Percentiles rank a stretch among this genome's conserved stretches.
Evolutionary conservation across 2,797 vertebrate species (phyloP).

Genomic region (Chromobotia macracanthus): DNA sequence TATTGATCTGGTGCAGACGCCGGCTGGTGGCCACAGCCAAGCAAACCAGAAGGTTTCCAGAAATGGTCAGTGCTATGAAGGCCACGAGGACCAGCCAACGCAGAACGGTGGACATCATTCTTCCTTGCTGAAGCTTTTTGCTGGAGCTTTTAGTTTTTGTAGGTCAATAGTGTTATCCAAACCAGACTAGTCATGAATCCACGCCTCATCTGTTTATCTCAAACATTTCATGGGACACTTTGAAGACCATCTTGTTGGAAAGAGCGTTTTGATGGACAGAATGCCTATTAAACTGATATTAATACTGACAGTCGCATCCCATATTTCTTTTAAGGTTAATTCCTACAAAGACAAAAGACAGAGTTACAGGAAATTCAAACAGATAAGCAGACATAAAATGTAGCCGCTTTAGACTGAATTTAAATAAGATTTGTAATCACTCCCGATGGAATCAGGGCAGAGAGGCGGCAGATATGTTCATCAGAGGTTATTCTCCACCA

Average conservation of each 20-base stretch:
- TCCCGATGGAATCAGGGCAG: neutral
- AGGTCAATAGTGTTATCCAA: neutral
- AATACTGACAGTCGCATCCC: neutral
- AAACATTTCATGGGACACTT: neutral
- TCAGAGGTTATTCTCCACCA: slow-evolving; percentile 20
- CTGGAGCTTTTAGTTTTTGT: neutral
- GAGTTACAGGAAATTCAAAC: neutral
- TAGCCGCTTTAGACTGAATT: neutral
- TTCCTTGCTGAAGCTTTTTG: neutral
- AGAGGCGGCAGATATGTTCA: slow-evolving; percentile 1
- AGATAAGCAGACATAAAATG: neutral
- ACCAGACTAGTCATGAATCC: neutral
- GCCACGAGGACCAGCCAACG: slow-evolving; percentile 74
- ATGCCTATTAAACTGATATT: slow-evolving; percentile 1
- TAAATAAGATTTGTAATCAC: neutral
- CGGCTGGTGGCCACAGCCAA: slow-evolving; percentile 87
- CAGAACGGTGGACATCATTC: slow-evolving; percentile 71
- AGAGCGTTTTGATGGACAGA: neutral
- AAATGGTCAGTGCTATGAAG: slow-evolving; percentile 83
- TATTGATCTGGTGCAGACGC: slow-evolving; percentile 83
- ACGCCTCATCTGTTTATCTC: neutral
- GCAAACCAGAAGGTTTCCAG: slow-evolving; percentile 90
- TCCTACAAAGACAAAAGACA: slow-evolving; percentile 12
- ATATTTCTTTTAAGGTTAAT: neutral
- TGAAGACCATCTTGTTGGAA: neutral